Evolutionary conservation across 1,140 invertebrate genomes (phyloP), one percentile per base, ranked within the genome.

Genomic region (Pantala flavescens): DNA sequence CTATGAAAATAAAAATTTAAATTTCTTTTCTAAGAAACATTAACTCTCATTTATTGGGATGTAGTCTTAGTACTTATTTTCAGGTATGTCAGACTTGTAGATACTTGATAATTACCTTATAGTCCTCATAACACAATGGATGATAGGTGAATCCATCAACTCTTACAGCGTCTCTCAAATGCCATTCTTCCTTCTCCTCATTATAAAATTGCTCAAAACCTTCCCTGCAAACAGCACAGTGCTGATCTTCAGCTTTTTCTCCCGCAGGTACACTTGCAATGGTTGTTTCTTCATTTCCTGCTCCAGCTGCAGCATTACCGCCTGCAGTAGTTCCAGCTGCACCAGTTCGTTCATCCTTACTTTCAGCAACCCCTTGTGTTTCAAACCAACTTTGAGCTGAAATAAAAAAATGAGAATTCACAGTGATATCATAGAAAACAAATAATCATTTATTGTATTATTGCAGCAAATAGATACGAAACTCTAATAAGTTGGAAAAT

Each of bases 171-270:
- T 94, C 91, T 74, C 89, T 86, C 10, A 98, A 84, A 80, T 97
- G 93, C 97, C 97, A 99, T 81, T 97, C 96, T 82, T 98, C 96
- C 73, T 90, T 90, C 79, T 98, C 96, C 83, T 98, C 94, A 80
- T 97, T 92, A 85, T 93, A 98, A 84, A 96, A 97, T 81, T 94
- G 90, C 75, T 97, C 92, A 83, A 99, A 98, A 71, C 85, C 85
- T 83, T 99, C 96, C 36, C 90, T 88, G 82, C 97, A 99, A 24
- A 97, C 90, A 77, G 91, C 89, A 84, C 96, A 99, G 23, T 84
- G 81, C 9, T 88, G 86, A 77, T 88, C 85, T 75, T 86, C 84
- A 3, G 85, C 82, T 28, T 84, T 83, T 5, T 83, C 82, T 73
- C 87, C 87, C 2, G 88, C 87, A 10, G 87, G 84, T 10, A 90